Percentiles rank a stretch among this genome's conserved stretches.
phyloP scores from a whole-genome alignment of 2,113 vertebrate species.

The Puntigrus tetrazona region DNA sequence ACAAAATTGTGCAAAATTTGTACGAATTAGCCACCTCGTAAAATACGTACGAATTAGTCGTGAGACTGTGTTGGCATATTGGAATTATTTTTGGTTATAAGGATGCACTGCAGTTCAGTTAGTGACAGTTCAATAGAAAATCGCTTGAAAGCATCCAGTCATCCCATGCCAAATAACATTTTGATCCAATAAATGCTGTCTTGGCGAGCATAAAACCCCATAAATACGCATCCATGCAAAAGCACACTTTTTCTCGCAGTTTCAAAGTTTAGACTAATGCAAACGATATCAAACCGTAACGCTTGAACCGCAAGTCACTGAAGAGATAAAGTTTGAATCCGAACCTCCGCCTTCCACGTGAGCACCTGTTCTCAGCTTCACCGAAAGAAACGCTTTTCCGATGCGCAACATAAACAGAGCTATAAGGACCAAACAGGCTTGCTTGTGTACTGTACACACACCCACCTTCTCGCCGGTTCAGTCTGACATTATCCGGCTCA shows the following conservation, averaged over 20 bases:
- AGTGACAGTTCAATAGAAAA: no score
- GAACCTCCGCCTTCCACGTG: not conserved
- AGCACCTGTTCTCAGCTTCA: not conserved
- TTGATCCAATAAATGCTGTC: no score
- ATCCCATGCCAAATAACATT: no score
- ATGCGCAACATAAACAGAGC: not conserved
- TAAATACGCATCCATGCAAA: not conserved
- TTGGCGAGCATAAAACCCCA: not conserved
- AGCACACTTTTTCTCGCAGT: not conserved
- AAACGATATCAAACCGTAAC: not conserved
- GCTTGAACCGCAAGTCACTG: not conserved
- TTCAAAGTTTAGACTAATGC: not conserved
- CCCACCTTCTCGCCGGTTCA: slow-evolving; percentile 37
- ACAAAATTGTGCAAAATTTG: no score
- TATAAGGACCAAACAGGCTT: not conserved
- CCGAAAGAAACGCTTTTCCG: not conserved
- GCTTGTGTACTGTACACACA: not conserved
- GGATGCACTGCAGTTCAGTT: no score
- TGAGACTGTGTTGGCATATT: no score
- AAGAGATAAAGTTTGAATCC: not conserved
- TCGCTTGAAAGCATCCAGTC: no score
- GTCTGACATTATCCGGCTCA: slow-evolving; percentile 89
- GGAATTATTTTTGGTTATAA: no score
- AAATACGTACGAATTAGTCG: no score
- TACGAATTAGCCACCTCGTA: no score